Evolutionary conservation across 2,888 invertebrate species (phyloP).

Genomic region (Melanotus villosus): DNA sequence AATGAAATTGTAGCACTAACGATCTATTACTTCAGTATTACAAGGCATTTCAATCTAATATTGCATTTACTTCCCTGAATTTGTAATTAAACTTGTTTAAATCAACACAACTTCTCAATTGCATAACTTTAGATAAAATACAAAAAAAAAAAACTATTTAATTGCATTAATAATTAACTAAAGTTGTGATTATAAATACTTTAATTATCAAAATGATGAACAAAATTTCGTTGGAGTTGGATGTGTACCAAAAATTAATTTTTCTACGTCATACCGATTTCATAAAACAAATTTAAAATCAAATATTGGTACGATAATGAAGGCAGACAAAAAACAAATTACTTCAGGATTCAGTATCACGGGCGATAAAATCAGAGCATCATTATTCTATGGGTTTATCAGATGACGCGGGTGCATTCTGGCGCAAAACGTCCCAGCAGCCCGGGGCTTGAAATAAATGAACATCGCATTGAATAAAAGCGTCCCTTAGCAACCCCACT

Average conservation of each 20-base stretch:
- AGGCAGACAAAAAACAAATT: slow-evolving; percentile 54
- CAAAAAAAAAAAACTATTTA: too few relatives aligned
- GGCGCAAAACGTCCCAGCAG: slow-evolving; percentile 52
- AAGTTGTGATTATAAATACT: too few relatives aligned
- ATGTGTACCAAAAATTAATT: slow-evolving; percentile 3
- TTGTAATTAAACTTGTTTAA: too few relatives aligned
- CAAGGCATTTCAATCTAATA: too few relatives aligned
- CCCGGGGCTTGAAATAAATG: slow-evolving; percentile 59
- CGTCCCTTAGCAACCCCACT: slow-evolving; percentile 60
- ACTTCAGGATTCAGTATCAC: slow-evolving; percentile 59
- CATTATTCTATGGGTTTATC: slow-evolving; percentile 56
- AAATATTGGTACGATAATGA: slow-evolving; percentile 50
- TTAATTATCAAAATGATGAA: too few relatives aligned
- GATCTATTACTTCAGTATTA: too few relatives aligned
- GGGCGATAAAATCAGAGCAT: slow-evolving; percentile 57
- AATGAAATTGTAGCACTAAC: too few relatives aligned
- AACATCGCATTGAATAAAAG: slow-evolving; percentile 61
- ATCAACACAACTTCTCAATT: too few relatives aligned
- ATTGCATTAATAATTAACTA: too few relatives aligned
- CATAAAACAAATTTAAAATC: slow-evolving; percentile 27
- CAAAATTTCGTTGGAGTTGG: too few relatives aligned
- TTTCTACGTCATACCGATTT: slow-evolving; percentile 1
- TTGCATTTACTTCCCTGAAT: too few relatives aligned
- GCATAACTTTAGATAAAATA: too few relatives aligned
- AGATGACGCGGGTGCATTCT: slow-evolving; percentile 56